These are phyloP conservation scores for Brachystomella parvula DNA, from an alignment of 1,140 invertebrate species.

Conservation along the genomic window DNA sequence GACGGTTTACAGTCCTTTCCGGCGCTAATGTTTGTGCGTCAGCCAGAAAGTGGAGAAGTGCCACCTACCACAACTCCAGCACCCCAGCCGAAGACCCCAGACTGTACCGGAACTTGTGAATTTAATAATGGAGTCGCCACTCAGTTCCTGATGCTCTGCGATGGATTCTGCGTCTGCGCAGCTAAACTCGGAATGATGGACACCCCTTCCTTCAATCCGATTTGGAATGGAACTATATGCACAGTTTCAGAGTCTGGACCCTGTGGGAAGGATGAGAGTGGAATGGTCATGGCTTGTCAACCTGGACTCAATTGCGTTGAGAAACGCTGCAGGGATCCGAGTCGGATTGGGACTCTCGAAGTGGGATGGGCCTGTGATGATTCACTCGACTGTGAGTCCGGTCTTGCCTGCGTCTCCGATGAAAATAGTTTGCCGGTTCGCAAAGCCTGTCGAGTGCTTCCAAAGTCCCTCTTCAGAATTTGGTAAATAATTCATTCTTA, in stretches of 20 bases:
- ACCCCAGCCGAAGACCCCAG: neutral
- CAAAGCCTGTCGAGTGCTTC: neutral
- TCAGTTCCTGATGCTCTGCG: neutral
- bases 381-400: neutral
- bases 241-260: neutral
- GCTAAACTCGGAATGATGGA: neutral
- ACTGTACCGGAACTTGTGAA: neutral
- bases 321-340: constrained; percentile 1
- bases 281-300: neutral
- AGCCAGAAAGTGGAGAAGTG: neutral
- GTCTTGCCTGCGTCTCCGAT: neutral
- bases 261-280: neutral
- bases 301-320: neutral
- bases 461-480: neutral
- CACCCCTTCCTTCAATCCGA: neutral
- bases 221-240: neutral
- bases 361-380: neutral
- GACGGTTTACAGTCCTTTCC: neutral
- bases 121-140: neutral
- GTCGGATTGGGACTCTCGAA: neutral
- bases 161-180: neutral
- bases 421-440: neutral
- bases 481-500: too few relatives aligned
- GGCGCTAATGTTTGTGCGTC: neutral
- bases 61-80: too few relatives aligned